A percentile compares a stretch with the other conserved stretches of the same genome.
Conservation (phyloP, 2,888 invertebrate species). For the Himalopsyche kuldschensis region DNA sequence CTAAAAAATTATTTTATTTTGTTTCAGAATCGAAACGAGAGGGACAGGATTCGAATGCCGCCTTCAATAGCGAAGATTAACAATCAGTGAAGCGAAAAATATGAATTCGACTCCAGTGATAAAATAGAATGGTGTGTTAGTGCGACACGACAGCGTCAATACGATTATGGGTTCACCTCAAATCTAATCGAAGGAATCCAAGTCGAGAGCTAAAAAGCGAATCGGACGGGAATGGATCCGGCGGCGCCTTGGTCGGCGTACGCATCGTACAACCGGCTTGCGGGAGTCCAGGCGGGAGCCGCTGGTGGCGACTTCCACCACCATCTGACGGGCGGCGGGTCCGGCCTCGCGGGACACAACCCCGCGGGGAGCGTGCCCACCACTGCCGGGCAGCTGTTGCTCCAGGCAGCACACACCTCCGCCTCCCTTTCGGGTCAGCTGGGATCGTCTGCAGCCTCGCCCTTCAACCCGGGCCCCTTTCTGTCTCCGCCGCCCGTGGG, state of each 20-base stretch:
- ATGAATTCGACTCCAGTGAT: constrained; percentile 3
- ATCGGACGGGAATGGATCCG: constrained; percentile 77
- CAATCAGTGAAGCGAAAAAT: constrained; percentile 9
- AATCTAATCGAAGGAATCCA: constrained; percentile 8
- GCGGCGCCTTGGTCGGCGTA: constrained; percentile 87
- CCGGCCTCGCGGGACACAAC: constrained; percentile 49
- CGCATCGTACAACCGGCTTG: constrained; percentile 80
- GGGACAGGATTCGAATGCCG: background rate
- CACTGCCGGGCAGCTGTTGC: constrained; percentile 67
- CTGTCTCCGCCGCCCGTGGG: constrained; percentile 74
- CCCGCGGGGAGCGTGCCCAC: constrained; percentile 60
- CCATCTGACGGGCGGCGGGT: constrained; percentile 64
- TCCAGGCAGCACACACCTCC: constrained; percentile 66
- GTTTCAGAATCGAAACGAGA: constrained; percentile 21
- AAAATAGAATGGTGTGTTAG: constrained; percentile 8
- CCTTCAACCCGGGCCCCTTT: constrained; percentile 72
- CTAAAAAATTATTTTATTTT: background rate
- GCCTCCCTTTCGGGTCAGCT: constrained; percentile 65
- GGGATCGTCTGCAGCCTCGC: constrained; percentile 65
- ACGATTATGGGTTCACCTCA: constrained; percentile 23
- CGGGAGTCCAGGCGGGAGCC: constrained; percentile 70
- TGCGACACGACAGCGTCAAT: constrained; percentile 24
- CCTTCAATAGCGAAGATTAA: background rate
- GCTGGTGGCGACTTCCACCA: constrained; percentile 70
- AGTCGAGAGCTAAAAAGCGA: constrained; percentile 12